Evolutionary conservation across 2,797 vertebrate species (phyloP).

Genomic region (Enteromius anoplus): DNA sequence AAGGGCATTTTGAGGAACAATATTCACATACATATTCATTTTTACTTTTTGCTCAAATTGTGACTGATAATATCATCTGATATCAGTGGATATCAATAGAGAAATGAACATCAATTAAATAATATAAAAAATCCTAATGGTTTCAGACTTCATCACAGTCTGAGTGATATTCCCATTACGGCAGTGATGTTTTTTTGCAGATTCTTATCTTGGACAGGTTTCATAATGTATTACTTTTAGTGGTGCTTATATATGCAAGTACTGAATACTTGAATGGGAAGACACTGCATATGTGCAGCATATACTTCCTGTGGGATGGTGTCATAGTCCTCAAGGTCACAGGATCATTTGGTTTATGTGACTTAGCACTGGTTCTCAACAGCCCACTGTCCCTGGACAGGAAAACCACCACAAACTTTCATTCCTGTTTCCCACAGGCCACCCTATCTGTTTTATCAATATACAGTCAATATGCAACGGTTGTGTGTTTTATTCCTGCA

Average conservation of each 20-base stretch:
- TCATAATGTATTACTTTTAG: not conserved
- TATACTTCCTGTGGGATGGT: conserved; percentile 27
- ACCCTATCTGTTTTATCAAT: not conserved
- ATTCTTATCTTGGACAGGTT: not conserved
- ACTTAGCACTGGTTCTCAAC: conserved; percentile 23
- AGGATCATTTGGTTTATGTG: conserved; percentile 19
- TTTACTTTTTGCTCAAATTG: not conserved
- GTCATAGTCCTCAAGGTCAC: conserved; percentile 1
- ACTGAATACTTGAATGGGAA: not conserved
- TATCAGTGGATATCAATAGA: not conserved
- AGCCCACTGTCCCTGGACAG: conserved; percentile 39
- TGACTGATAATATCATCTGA: not conserved
- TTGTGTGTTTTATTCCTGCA: too few species aligned
- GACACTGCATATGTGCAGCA: not conserved
- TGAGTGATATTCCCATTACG: not conserved
- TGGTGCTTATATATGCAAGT: not conserved
- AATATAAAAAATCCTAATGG: not conserved
- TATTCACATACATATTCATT: not conserved
- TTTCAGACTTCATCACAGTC: not conserved
- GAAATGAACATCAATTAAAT: not conserved
- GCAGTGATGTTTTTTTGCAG: not conserved
- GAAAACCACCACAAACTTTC: conserved; percentile 28
- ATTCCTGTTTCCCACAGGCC: conserved; percentile 62
- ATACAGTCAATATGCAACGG: not conserved
- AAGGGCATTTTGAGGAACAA: too few species aligned